These are phyloP conservation scores for Mesochorus sp. DNA, from an alignment of 2,888 invertebrate species.

Conservation along the genomic window DNA sequence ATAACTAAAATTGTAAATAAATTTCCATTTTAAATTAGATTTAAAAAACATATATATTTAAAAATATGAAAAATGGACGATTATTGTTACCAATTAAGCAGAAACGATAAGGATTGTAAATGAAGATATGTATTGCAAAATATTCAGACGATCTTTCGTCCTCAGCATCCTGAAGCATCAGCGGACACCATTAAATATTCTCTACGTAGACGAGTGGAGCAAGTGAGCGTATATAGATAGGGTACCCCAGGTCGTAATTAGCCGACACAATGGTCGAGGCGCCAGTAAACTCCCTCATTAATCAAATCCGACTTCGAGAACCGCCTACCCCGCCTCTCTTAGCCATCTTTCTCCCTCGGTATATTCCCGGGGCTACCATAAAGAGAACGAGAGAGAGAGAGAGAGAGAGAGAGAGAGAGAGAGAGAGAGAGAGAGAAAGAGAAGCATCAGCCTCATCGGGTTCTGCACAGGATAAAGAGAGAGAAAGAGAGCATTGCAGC, in stretches of 20 bases:
- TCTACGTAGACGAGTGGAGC: neutral
- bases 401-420: neutral
- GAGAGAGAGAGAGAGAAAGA: neutral
- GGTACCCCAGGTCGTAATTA: constrained; percentile 67
- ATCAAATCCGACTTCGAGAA: constrained; percentile 70
- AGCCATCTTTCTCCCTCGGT: constrained; percentile 41
- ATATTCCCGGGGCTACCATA: constrained; percentile 23
- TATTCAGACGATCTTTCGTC: neutral
- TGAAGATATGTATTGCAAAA: neutral
- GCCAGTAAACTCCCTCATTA: constrained; percentile 72
- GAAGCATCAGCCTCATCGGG: neutral
- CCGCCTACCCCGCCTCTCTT: constrained; percentile 44
- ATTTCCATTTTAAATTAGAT: no score
- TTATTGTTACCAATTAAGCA: neutral
- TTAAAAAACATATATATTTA: no score
- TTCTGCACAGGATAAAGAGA: neutral
- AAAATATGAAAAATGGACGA: neutral
- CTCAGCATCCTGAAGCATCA: constrained; percentile 15
- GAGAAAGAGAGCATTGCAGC: constrained; percentile 5
- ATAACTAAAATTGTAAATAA: no score
- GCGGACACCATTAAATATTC: constrained; percentile 7
- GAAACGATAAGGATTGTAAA: neutral
- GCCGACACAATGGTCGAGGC: constrained; percentile 70
- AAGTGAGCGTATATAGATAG: constrained; percentile 28
- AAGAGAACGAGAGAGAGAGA: neutral